Evolutionary conservation across 2,113 vertebrate species (phyloP), one percentile per base, ranked within the genome.

Genomic region (Corythoichthys haematopterus): DNA sequence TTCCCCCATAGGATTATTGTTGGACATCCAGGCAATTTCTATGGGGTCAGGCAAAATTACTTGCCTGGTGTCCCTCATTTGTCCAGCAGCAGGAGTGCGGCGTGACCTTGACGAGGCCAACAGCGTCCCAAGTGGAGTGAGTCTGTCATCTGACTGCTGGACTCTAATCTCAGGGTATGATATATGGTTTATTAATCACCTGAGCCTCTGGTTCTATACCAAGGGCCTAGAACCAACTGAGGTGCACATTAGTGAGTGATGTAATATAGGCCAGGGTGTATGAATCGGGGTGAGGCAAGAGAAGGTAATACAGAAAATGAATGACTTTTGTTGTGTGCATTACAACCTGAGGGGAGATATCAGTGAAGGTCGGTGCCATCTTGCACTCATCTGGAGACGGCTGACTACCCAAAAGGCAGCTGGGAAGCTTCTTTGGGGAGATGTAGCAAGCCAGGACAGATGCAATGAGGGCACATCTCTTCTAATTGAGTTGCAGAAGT

Each of bases 111-210:
- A 77, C 35, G 64, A 66, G 51, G 61, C 66, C 61, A 65, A 8
- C 5, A 43, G 63, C 55, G 64, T 12, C 62, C 33, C 45, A 40
- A 69, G 37, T 60, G 55, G 46, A 69, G 46, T 61, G 53, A 6
- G 15, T 33, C 38, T 56, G 50, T 56, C 11, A 55, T 66, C 45
- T 71, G 33, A 62, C 58, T 68, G 47, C 58, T 56, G 55, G 28
- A 46, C 46, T 62, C 1, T 46, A 62, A 62, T 62, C 40, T 46
- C 60, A 45, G 43, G 60, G 43, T 46, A 46, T 33, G 40, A 62
- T 43, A 43, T 37, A 50, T 40, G 37, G 69, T 53, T 82, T 77
- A 82, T 82, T 84, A 78, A 81, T 81, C 66, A 71, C 45, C 55
- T 52, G 48, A 51, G 68, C 35, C 48, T 70, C 40, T 63, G 28